Evolutionary conservation across 2,797 vertebrate genomes (phyloP), one percentile per base, ranked within the genome.

Genomic region (Spondyliosoma cantharus): DNA sequence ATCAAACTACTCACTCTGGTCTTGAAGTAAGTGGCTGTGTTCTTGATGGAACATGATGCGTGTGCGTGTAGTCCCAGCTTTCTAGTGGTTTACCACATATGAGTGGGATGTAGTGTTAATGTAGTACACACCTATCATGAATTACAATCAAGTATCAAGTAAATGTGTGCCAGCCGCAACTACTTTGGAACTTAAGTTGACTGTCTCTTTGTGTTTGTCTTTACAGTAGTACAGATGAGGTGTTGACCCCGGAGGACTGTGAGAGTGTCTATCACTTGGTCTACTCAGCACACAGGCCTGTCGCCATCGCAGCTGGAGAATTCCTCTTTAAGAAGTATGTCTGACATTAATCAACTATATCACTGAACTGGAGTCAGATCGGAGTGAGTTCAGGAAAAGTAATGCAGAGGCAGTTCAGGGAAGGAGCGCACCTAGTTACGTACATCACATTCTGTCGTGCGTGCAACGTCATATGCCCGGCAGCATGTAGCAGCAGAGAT

Each of bases 211-310:
- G 59, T 83, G 20, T 88, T 70, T 86, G 60, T 82, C 72, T 74
- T 88, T 90, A 57, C 93, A 98, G 97, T 96, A 98, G 97, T 94
- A 98, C 97, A 49, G 97, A 98, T 93, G 97, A 98, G 95, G 97
- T 98, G 85, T 93, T 98, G 91, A 98, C 97, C 88, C 96, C 97
- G 6, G 98, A 99, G 95, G 98, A 99, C 94, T 99, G 98, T 94
- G 98, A 99, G 95, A 99, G 98, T 74, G 98, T 99, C 68, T 99
- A 99, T 93, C 98, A 99, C 91, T 93, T 99, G 91, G 98, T 99
- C 84, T 99, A 99, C 93, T 99, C 98, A 1, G 98, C 98, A 87
- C 98, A 99, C 91, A 95, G 98, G 63, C 98, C 98, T 24, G 97
- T 99, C 24, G 98, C 98, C 67, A 92, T 99, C 78, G 97, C 98